These are phyloP conservation scores for Coleophora deauratella DNA, from an alignment of 2,888 invertebrate species.

Conservation along the genomic window DNA sequence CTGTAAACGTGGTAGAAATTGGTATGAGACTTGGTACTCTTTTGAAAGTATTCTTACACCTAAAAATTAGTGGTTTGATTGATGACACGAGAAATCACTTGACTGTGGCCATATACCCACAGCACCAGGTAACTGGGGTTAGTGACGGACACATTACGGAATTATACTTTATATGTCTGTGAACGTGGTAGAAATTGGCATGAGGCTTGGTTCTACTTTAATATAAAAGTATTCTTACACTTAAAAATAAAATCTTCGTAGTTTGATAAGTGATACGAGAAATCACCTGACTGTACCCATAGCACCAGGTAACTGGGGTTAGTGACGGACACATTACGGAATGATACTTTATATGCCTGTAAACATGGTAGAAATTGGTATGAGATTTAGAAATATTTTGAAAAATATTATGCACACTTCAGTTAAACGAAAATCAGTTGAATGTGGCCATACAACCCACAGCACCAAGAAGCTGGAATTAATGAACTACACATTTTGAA, in stretches of 20 bases:
- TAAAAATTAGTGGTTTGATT: no score
- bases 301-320: conserved; percentile 78
- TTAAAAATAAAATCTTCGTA: background rate
- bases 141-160: no score
- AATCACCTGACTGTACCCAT: conserved; percentile 91
- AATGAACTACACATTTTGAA: background rate
- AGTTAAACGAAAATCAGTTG: conserved; percentile 80
- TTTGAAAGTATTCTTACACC: no score
- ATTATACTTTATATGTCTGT: conserved; percentile 7
- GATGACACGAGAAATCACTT: conserved; percentile 81
- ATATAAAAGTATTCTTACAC: background rate
- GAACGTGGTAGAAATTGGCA: no score
- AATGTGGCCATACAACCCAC: conserved; percentile 81
- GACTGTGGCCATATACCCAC: conserved; percentile 95
- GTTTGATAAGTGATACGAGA: conserved; percentile 79
- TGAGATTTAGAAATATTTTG: background rate
- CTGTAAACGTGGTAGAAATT: no score
- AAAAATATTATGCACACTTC: no score
- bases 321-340: conserved; percentile 1
- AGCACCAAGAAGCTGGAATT: conserved; percentile 78
- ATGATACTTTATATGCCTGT: conserved; percentile 6
- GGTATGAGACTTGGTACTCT: no score
- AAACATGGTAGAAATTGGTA: no score
- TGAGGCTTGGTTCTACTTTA: background rate
- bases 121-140: conserved; percentile 78